A percentile compares a stretch with the other conserved stretches of the same genome.
Conservation (phyloP, 2,113 vertebrate species). For the Seriola rivoliana region DNA sequence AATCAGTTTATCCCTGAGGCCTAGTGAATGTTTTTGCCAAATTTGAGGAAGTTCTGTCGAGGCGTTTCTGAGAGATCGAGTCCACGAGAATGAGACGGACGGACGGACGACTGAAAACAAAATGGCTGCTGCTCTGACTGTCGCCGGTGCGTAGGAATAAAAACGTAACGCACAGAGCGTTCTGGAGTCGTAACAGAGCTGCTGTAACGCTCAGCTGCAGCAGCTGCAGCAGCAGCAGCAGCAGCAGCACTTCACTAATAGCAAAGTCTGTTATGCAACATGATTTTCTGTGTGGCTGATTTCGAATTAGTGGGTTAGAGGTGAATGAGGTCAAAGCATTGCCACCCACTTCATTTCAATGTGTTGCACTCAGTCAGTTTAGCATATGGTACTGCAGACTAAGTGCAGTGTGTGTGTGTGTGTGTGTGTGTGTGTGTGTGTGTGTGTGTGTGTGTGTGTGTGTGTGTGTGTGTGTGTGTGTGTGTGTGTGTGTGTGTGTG, state of each 20-base stretch:
- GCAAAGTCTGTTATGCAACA: constrained; percentile 56
- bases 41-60: too few species aligned
- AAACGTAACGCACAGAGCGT: neutral
- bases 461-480: neutral
- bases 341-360: constrained; percentile 25
- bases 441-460: neutral
- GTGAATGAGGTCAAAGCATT: constrained; percentile 17
- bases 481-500: constrained; percentile 8
- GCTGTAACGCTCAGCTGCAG: constrained; percentile 9
- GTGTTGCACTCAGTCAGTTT: constrained; percentile 27
- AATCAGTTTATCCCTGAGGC: too few species aligned
- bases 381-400: constrained; percentile 11
- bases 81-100: too few species aligned
- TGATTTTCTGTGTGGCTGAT: constrained; percentile 53
- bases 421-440: neutral
- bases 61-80: too few species aligned
- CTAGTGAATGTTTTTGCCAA: too few species aligned
- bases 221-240: constrained; percentile 3
- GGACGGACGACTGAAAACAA: too few species aligned
- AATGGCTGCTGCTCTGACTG: too few species aligned
- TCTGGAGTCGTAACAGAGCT: constrained; percentile 2
- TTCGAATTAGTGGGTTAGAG: constrained; percentile 45
- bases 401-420: neutral
- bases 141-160: too few species aligned
- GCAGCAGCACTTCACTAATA: constrained; percentile 28